These are phyloP conservation scores for Charadrius vociferus DNA, from an alignment of 2,113 vertebrate genomes.

Conservation along the genomic window DNA sequence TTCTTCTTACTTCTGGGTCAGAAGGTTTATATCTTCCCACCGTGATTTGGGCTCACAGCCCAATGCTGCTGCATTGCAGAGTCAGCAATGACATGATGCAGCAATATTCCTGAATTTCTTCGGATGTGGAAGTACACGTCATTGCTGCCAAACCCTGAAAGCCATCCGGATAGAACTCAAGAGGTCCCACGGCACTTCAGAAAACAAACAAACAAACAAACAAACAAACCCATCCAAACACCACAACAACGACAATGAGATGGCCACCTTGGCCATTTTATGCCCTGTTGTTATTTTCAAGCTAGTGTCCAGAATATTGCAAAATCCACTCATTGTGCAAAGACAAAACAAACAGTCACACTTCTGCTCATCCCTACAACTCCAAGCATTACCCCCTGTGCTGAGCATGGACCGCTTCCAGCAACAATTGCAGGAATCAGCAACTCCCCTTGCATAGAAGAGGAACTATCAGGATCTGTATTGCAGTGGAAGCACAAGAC, in stretches of 20 bases:
- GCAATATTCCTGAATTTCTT: not conserved
- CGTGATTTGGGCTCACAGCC: slow-evolving; percentile 2
- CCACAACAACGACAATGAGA: not conserved
- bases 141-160: not conserved
- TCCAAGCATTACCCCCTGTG: not conserved
- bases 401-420: not conserved
- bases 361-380: not conserved
- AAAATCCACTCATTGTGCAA: not conserved
- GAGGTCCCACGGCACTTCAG: not conserved
- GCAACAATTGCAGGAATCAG: not conserved
- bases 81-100: slow-evolving; percentile 39
- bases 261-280: not conserved
- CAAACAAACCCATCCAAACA: not conserved
- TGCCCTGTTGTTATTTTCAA: not conserved
- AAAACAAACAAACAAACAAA: not conserved
- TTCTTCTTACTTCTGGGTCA: not conserved
- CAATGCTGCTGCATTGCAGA: slow-evolving; percentile 52
- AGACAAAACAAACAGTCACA: not conserved
- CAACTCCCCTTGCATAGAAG: not conserved
- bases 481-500: not conserved
- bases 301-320: not conserved
- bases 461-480: not conserved
- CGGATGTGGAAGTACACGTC: not conserved
- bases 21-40: not conserved
- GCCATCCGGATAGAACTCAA: not conserved